Evolutionary conservation across 1,140 invertebrate genomes (phyloP).

Genomic region (Phymorhynchus buccinoides): DNA sequence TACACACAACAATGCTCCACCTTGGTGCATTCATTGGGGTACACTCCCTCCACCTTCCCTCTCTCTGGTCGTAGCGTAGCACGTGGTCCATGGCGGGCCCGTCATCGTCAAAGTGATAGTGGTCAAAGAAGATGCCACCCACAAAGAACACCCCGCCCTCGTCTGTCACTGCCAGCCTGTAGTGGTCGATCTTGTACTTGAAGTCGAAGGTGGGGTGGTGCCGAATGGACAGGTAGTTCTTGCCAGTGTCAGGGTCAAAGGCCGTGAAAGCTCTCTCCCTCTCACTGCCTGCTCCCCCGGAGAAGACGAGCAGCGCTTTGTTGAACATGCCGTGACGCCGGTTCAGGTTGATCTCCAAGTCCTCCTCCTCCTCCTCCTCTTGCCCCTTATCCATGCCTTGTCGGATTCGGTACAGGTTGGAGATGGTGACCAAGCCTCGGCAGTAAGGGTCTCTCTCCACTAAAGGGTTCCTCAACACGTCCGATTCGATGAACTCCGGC

Average conservation of each 20-base stretch:
- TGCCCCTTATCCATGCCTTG: conserved; percentile 25
- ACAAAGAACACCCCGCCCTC: conserved; percentile 58
- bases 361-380: conserved; percentile 14
- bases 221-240: conserved; percentile 59
- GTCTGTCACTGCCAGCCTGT: conserved; percentile 49
- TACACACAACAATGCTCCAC: too few species aligned
- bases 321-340: conserved; percentile 64
- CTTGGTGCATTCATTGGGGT: conserved; percentile 49
- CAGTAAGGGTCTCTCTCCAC: conserved; percentile 52
- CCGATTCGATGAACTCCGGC: conserved; percentile 46
- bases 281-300: conserved; percentile 52
- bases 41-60: conserved; percentile 48
- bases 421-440: conserved; percentile 38
- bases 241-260: conserved; percentile 60
- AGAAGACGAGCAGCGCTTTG: conserved; percentile 61
- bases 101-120: conserved; percentile 58
- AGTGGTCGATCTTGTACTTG: conserved; percentile 62
- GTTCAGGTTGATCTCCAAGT: conserved; percentile 36
- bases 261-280: conserved; percentile 56
- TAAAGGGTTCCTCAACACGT: conserved; percentile 40
- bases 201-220: conserved; percentile 66
- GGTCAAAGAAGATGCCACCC: conserved; percentile 66
- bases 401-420: conserved; percentile 47
- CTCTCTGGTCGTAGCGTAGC: conserved; percentile 54
- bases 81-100: conserved; percentile 53